Evolutionary conservation across 2,113 vertebrate genomes (phyloP).

Genomic region (Atrichornis clamosus): DNA sequence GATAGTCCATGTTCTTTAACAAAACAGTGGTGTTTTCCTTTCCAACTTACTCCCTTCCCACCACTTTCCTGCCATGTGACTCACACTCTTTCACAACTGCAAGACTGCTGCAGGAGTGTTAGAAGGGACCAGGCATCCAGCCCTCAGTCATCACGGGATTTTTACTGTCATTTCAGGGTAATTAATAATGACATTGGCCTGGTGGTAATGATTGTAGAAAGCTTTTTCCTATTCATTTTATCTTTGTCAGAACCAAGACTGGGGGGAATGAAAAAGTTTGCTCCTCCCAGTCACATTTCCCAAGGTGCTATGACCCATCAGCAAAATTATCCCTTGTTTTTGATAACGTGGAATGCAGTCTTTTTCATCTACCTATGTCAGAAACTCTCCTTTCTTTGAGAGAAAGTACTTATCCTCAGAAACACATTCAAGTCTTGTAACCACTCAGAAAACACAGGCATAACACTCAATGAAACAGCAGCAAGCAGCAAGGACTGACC

Average conservation of each 20-base stretch:
- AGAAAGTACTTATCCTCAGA: not conserved
- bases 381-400: not conserved
- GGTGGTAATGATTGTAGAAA: not conserved
- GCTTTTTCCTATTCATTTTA: not conserved
- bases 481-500: not conserved
- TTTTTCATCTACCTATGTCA: not conserved
- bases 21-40: not conserved
- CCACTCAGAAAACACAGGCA: not conserved
- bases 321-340: not conserved
- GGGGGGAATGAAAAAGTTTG: not conserved
- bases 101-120: not conserved
- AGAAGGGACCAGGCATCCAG: not conserved
- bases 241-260: not conserved
- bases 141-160: not conserved
- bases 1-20: not conserved
- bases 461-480: not conserved
- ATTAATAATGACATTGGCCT: not conserved
- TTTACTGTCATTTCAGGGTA: not conserved
- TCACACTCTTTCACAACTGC: not conserved
- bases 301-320: not conserved
- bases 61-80: not conserved
- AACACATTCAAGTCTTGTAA: not conserved
- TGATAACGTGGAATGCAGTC: rapidly evolving
- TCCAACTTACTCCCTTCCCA: not conserved
- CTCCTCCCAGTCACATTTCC: not conserved